Base-by-base conservation (phyloP, 2,797 vertebrate species). In the Triplophysa bombifrons region DNA sequence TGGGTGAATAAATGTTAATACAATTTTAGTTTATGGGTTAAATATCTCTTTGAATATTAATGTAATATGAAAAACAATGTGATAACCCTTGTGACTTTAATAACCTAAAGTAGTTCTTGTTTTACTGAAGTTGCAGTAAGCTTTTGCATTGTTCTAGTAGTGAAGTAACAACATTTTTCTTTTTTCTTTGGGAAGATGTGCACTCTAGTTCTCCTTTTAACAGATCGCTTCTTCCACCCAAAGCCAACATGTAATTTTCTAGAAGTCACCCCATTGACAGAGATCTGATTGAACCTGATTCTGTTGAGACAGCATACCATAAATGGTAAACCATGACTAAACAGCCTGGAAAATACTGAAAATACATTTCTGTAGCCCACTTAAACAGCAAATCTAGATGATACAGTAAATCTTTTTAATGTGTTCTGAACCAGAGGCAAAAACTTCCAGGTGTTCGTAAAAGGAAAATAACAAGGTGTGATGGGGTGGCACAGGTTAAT, bases 371-470 rank as follows among this genome's bases (percentile, higher is more conserved):
- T 55, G 65, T 81, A 7, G 76, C 66, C 71, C 84, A 87, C 88
- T 86, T 86, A 86, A 86, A 88, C 83, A 78, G 78, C 71, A 38
- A 78, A 80, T 78, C 87, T 91, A 91, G 90, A 92, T 88, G 89
- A 84, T 80, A 72, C 30, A 30, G 30, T 30, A 72, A 30, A 82
- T 30, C 71, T 75, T 79, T 78, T 65, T 61, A 60, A 84, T 30
- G 30, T 30, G 82, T 80, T 79, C 81, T 76, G 70, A 66, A 82
- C 80, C 78, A 82, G 13, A 7, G 73, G 80, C 83, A 91, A 91
- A 85, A 75, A 85, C 84, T 73, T 74, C 86, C 89, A 89, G 90
- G 87, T 89, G 91, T 88, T 85, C 79, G 88, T 90, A 83, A 88
- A 87, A 88, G 85, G 78, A 30, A 30, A 30, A 4, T 30, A 30